Conservation (phyloP, 1,140 invertebrate species). For the Papilio xuthus region DNA sequence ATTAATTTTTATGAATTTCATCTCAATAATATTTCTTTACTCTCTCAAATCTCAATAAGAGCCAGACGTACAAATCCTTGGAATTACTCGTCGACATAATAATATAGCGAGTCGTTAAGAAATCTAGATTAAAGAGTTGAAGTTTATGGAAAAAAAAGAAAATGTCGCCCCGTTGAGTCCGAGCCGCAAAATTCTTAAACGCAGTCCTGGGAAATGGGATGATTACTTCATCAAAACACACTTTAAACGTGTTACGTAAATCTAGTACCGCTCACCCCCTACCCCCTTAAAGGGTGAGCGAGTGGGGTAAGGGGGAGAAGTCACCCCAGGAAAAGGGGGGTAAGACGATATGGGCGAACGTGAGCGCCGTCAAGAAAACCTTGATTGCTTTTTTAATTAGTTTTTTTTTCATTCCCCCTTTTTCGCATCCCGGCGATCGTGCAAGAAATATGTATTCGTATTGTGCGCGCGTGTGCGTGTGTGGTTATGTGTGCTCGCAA, state of each 20-base stretch:
- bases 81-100: slow-evolving; percentile 54
- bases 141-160: slow-evolving; percentile 58
- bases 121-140: slow-evolving; percentile 73
- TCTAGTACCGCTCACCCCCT: slow-evolving; percentile 71
- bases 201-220: slow-evolving; percentile 78
- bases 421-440: slow-evolving; percentile 70
- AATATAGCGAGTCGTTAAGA: slow-evolving; percentile 66
- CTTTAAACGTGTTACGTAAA: slow-evolving; percentile 82
- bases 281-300: slow-evolving; percentile 67
- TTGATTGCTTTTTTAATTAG: slow-evolving; percentile 82
- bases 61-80: slow-evolving; percentile 20
- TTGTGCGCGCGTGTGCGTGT: slow-evolving; percentile 54
- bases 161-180: slow-evolving; percentile 64
- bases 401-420: slow-evolving; percentile 77
- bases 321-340: slow-evolving; percentile 68
- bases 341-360: slow-evolving; percentile 81
- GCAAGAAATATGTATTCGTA: slow-evolving; percentile 73
- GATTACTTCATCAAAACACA: slow-evolving; percentile 82
- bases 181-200: slow-evolving; percentile 79
- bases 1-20: not conserved
- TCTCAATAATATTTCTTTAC: not conserved
- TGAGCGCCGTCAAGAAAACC: slow-evolving; percentile 81
- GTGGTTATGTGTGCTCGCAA: slow-evolving; percentile 51
- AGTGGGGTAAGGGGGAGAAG: slow-evolving; percentile 47
- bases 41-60: slow-evolving; percentile 2